These are phyloP conservation scores for Pluvianellus socialis DNA, from an alignment of 2,113 vertebrate species.

Conservation along the genomic window DNA sequence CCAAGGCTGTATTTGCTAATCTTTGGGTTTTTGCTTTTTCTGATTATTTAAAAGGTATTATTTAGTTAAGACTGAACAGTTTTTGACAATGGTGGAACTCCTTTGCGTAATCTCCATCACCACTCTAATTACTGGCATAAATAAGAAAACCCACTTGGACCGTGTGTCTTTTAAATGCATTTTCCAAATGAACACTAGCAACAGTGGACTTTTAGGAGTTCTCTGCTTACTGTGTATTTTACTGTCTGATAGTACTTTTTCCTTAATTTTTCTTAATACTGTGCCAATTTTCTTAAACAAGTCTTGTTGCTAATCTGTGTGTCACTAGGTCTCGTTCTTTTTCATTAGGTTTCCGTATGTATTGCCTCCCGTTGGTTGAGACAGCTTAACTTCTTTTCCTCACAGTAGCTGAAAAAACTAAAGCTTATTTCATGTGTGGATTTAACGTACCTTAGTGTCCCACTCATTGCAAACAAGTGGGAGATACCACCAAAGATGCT, in stretches of 20 bases:
- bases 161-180: neutral
- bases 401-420: neutral
- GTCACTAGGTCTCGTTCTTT: neutral
- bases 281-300: neutral
- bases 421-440: neutral
- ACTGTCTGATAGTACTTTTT: neutral
- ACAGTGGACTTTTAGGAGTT: neutral
- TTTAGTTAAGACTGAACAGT: neutral
- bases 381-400: neutral
- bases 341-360: neutral
- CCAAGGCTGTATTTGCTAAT: neutral
- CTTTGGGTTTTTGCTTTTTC: neutral
- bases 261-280: neutral
- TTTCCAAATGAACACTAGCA: neutral
- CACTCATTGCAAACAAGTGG: neutral
- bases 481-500: neutral
- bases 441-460: neutral
- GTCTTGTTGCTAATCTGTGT: neutral
- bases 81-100: neutral
- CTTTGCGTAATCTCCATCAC: neutral
- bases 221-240: neutral
- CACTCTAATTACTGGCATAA: neutral
- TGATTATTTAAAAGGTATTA: neutral
- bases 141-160: neutral
- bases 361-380: neutral